A percentile compares a stretch with the other conserved stretches of the same genome.
These are phyloP conservation scores for Andrena haemorrhoa DNA, from an alignment of 2,888 invertebrate genomes.

Conservation along the genomic window DNA sequence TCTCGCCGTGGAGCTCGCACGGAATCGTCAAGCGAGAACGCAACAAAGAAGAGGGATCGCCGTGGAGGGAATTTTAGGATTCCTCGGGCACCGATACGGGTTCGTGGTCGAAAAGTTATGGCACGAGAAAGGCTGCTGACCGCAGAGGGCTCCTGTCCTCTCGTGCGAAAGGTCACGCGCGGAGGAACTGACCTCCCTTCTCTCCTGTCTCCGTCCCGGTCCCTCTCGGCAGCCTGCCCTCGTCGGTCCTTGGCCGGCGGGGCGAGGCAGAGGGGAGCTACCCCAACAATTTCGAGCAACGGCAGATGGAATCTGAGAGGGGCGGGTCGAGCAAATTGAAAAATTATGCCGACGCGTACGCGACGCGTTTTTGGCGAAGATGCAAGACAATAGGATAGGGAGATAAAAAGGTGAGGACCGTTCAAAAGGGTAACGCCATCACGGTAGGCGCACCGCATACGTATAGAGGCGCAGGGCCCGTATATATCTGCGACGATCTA, in stretches of 20 bases:
- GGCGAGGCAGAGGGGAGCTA: conserved; percentile 46
- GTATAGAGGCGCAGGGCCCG: conserved; percentile 38
- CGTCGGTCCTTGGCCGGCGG: conserved; percentile 3
- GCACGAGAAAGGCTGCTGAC: conserved; percentile 57
- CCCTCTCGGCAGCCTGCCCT: conserved; percentile 1
- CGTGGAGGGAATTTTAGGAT: conserved; percentile 65
- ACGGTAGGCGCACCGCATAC: conserved; percentile 49
- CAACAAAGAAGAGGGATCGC: conserved; percentile 38
- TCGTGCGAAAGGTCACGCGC: conserved; percentile 74
- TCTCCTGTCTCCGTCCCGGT: conserved; percentile 13
- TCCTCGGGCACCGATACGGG: conserved; percentile 63
- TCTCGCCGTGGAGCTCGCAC: conserved; percentile 24
- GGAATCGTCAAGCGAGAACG: conserved; percentile 48
- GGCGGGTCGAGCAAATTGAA: conserved; percentile 74
- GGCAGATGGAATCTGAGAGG: conserved; percentile 71
- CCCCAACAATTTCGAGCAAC: conserved; percentile 63
- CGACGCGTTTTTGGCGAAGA: conserved; percentile 75
- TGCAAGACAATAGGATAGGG: conserved; percentile 71
- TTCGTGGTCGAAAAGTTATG: conserved; percentile 71
- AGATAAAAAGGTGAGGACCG: conserved; percentile 75
- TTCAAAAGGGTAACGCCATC: conserved; percentile 76
- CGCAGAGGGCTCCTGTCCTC: conserved; percentile 67
- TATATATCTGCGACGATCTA: conserved; percentile 72
- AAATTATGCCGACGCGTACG: conserved; percentile 74
- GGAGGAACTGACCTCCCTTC: conserved; percentile 65